Conservation (phyloP, 2,888 invertebrate species). For the Eudasyphora cyanicolor region DNA sequence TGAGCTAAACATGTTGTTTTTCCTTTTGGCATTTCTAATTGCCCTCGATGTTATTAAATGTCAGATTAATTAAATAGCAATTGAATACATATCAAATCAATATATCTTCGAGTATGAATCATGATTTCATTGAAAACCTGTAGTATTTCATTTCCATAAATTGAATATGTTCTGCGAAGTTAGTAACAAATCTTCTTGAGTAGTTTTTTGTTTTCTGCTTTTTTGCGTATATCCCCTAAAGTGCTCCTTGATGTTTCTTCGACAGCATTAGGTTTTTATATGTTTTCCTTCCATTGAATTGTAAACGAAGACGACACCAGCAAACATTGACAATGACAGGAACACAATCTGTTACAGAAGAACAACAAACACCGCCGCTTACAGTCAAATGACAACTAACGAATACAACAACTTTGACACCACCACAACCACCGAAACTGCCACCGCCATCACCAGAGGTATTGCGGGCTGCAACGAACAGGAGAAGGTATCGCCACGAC, state of each 20-base stretch:
- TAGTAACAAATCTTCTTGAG: not conserved
- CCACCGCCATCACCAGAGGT: too few relatives aligned
- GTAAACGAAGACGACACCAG: conserved; percentile 10
- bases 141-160: not conserved
- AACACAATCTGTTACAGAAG: conserved; percentile 52
- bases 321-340: conserved; percentile 55
- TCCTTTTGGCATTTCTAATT: not conserved
- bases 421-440: not conserved
- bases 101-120: not conserved
- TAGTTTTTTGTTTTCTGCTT: not conserved
- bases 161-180: not conserved
- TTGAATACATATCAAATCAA: not conserved
- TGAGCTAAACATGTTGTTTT: too few relatives aligned
- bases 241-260: not conserved
- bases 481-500: conserved; percentile 32
- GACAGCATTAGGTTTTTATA: conserved; percentile 2
- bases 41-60: not conserved
- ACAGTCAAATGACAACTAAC: conserved; percentile 46
- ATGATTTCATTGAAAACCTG: not conserved
- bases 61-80: not conserved
- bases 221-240: not conserved
- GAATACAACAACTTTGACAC: conserved; percentile 39
- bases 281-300: not conserved
- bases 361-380: conserved; percentile 27
- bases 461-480: not conserved